These are phyloP conservation scores for Heteropelma amictum DNA, from an alignment of 2,888 invertebrate species.

Conservation along the genomic window DNA sequence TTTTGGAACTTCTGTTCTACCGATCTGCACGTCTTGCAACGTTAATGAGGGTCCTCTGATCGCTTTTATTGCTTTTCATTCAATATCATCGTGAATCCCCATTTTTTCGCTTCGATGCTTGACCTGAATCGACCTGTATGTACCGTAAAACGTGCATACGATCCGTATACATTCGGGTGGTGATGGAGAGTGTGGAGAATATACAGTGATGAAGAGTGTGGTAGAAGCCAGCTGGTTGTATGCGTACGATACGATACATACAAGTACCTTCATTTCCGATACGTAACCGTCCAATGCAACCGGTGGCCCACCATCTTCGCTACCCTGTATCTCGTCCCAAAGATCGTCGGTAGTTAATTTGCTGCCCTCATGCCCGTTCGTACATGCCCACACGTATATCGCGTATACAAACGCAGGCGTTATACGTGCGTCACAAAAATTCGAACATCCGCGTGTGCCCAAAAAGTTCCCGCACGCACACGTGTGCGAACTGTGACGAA, in stretches of 20 bases:
- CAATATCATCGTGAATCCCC: too few relatives aligned
- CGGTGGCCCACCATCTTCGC: conserved; percentile 25
- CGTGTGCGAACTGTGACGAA: background rate
- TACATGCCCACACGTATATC: conserved; percentile 5
- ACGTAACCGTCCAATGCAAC: conserved; percentile 20
- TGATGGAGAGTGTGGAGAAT: too few relatives aligned
- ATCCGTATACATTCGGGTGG: too few relatives aligned
- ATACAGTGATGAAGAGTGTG: background rate
- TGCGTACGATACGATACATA: too few relatives aligned
- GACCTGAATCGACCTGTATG: too few relatives aligned
- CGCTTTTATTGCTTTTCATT: too few relatives aligned
- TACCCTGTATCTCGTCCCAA: conserved; percentile 52
- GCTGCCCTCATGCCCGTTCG: conserved; percentile 51
- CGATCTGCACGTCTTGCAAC: too few relatives aligned
- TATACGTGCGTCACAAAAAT: background rate
- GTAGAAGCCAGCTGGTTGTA: background rate
- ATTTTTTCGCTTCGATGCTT: too few relatives aligned
- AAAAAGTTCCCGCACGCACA: background rate
- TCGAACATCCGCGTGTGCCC: background rate
- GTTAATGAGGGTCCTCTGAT: too few relatives aligned
- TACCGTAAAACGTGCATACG: too few relatives aligned
- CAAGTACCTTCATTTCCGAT: conserved; percentile 43
- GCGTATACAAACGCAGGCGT: background rate
- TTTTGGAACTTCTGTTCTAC: too few relatives aligned
- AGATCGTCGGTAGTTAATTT: conserved; percentile 64